phyloP scores from a whole-genome alignment of 2,113 vertebrate species.

The Myotis brandtii region DNA sequence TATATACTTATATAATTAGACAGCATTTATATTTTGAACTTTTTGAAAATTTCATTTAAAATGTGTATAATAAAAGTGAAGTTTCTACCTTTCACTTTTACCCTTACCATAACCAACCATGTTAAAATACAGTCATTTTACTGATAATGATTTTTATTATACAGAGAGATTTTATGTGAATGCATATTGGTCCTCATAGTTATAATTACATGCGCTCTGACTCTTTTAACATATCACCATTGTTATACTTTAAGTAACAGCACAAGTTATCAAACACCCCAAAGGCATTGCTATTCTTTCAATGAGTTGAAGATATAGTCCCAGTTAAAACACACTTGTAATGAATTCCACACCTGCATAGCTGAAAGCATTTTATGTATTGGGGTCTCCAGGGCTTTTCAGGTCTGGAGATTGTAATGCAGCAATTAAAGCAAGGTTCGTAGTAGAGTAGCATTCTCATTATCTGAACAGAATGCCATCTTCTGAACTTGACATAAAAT shows the following conservation, averaged over 20 bases:
- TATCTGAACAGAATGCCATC: slow-evolving; percentile 77
- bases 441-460: slow-evolving; percentile 70
- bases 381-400: slow-evolving; percentile 68
- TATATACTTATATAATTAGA: background rate
- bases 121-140: background rate
- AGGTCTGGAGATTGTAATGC: slow-evolving; percentile 78
- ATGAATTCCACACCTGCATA: slow-evolving; percentile 77
- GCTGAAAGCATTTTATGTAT: slow-evolving; percentile 70
- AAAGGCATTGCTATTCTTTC: background rate
- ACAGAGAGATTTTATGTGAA: background rate
- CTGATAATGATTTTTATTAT: background rate
- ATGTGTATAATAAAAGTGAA: background rate
- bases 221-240: background rate
- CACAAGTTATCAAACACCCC: slow-evolving; percentile 28
- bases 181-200: background rate
- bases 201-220: background rate
- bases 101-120: background rate
- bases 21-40: background rate
- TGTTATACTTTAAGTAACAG: slow-evolving; percentile 42
- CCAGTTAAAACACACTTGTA: slow-evolving; percentile 59
- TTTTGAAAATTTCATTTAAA: background rate
- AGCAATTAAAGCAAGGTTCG: slow-evolving; percentile 78
- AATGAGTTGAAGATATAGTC: slow-evolving; percentile 58
- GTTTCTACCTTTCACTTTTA: background rate
- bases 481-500: slow-evolving; percentile 78